Conservation (phyloP, 1,140 invertebrate species). For the Drosophila sulfurigaster region DNA sequence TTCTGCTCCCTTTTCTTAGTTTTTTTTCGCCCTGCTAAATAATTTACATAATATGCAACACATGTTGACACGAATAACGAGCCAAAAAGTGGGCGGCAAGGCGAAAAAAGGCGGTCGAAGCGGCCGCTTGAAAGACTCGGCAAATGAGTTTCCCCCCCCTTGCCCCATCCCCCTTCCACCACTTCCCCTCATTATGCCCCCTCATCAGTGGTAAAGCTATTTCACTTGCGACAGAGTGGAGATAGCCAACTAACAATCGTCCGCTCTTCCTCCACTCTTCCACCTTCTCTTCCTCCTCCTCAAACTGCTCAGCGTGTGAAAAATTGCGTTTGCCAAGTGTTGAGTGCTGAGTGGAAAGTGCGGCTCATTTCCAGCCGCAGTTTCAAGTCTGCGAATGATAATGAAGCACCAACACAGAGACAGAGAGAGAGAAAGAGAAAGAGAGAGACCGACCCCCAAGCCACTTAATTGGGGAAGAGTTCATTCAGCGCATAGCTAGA, state of each 20-base stretch:
- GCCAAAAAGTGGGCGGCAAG: conserved; percentile 9
- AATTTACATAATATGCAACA: conserved; percentile 83
- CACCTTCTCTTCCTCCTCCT: neutral
- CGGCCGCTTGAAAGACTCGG: conserved; percentile 19
- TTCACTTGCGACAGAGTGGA: conserved; percentile 15
- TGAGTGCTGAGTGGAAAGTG: conserved; percentile 38
- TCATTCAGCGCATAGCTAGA: too few species aligned
- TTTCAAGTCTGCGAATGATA: conserved; percentile 12
- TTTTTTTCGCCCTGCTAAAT: conserved; percentile 66
- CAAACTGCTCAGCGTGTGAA: conserved; percentile 37
- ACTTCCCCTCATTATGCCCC: neutral
- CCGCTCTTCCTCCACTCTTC: neutral
- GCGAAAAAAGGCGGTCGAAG: neutral
- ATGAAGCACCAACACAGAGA: conserved; percentile 12
- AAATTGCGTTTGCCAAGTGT: conserved; percentile 38
- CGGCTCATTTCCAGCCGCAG: conserved; percentile 10
- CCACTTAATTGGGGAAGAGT: too few species aligned
- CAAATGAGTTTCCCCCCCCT: neutral
- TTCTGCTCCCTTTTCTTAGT: neutral
- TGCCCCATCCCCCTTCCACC: neutral
- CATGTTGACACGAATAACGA: conserved; percentile 75
- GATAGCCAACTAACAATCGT: conserved; percentile 9
- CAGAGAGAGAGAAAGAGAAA: too few species aligned
- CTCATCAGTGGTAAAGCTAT: conserved; percentile 1
- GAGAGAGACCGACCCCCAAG: too few species aligned